These are phyloP conservation scores for Caenorhabditis sp. DNA, from an alignment of 2,888 invertebrate species.

Conservation along the genomic window DNA sequence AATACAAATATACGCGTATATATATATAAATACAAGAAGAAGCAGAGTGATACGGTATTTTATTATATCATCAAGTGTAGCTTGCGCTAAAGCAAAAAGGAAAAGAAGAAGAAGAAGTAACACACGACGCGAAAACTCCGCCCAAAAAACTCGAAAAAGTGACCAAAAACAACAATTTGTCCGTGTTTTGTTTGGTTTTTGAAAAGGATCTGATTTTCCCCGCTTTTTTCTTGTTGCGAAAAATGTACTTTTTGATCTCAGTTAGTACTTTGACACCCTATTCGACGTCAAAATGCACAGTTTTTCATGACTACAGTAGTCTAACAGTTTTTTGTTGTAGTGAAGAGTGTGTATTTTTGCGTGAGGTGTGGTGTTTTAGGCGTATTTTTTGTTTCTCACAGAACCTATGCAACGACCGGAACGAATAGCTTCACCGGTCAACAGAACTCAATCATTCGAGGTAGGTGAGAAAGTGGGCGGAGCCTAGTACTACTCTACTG, in stretches of 20 bases:
- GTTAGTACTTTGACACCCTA: no score
- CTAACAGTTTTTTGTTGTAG: no score
- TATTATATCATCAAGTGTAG: neutral
- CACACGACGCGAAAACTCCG: neutral
- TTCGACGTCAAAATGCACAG: no score
- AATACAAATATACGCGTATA: no score
- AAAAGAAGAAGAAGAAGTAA: neutral
- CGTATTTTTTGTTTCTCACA: no score
- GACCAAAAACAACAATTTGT: neutral
- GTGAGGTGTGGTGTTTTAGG: no score
- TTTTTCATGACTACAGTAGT: no score
- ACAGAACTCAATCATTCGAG: constrained; percentile 40
- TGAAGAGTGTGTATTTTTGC: no score
- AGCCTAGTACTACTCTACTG: neutral
- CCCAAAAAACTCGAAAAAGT: neutral
- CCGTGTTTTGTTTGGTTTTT: neutral
- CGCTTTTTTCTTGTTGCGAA: neutral
- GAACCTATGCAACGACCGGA: constrained; percentile 22
- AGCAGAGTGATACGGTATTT: no score
- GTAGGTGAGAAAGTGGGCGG: constrained; percentile 10
- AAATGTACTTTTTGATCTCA: constrained; percentile 7
- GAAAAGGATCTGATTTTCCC: neutral
- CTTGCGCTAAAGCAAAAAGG: neutral
- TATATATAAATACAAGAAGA: no score
- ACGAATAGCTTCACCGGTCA: constrained; percentile 35